A percentile compares a stretch with the other conserved stretches of the same genome.
Conservation (phyloP, 37 sponge, comb jelly and placozoan genomes). For the Oopsacas minuta region DNA sequence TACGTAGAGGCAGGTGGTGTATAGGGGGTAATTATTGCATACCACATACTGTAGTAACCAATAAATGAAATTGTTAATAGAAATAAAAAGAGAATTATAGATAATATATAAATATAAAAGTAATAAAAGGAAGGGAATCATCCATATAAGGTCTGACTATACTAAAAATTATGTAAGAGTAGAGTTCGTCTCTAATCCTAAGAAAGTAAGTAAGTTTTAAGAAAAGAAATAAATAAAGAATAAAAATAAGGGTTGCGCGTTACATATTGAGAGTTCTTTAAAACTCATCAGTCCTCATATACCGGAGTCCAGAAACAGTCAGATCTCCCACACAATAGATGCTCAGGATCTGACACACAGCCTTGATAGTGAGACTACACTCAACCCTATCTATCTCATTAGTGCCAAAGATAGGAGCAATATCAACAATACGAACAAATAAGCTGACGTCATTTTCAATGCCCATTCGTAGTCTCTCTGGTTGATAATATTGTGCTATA, state of each 20-base stretch:
- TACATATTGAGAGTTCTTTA: neutral
- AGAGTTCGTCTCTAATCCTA: neutral
- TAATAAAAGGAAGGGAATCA: too few species aligned
- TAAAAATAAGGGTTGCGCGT: neutral
- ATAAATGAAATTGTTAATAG: too few species aligned
- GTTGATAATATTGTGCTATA: constrained; percentile 35
- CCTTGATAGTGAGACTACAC: constrained; percentile 56
- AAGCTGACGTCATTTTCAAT: constrained; percentile 50
- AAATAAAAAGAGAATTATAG: too few species aligned
- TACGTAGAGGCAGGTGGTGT: too few species aligned
- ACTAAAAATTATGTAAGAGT: neutral
- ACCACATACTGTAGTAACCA: too few species aligned
- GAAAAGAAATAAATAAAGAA: neutral
- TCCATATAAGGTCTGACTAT: too few species aligned
- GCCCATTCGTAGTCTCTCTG: constrained; percentile 47
- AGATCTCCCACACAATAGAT: constrained; percentile 61
- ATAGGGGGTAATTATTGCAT: too few species aligned
- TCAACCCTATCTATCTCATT: constrained; percentile 15
- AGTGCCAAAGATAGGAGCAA: constrained; percentile 45
- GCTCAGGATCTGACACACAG: constrained; percentile 53
- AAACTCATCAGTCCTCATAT: constrained; percentile 14
- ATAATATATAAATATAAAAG: too few species aligned
- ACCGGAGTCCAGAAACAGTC: neutral
- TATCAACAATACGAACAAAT: constrained; percentile 33
- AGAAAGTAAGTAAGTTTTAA: neutral